Evolutionary conservation across 2,113 vertebrate genomes (phyloP).

Genomic region (Nycticorax nycticorax): DNA sequence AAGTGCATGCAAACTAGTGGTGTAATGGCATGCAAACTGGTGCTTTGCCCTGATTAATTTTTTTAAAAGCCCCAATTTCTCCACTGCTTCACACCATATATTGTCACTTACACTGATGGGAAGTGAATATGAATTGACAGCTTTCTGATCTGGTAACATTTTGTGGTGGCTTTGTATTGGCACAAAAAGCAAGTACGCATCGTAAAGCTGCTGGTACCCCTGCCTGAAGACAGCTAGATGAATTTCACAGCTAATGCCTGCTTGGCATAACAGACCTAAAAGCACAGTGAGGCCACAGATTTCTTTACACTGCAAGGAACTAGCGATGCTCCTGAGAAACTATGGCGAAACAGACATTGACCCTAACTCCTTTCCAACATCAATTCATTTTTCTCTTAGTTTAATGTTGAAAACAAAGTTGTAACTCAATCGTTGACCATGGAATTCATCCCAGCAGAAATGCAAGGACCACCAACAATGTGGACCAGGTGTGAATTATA

Average conservation of each 20-base stretch:
- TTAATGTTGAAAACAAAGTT: not conserved
- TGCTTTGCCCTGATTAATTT: not conserved
- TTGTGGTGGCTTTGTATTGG: not conserved
- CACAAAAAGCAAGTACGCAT: not conserved
- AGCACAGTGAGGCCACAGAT: not conserved
- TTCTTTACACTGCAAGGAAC: not conserved
- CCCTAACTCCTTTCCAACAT: not conserved
- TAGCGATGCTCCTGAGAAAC: not conserved
- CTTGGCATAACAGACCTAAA: not conserved
- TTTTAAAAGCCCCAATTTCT: not conserved
- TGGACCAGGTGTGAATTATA: not conserved
- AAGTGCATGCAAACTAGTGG: not conserved
- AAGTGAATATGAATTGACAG: not conserved
- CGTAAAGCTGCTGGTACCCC: not conserved
- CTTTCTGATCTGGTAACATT: not conserved
- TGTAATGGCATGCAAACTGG: not conserved
- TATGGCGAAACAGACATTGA: not conserved
- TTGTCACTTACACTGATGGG: not conserved
- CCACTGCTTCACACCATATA: not conserved
- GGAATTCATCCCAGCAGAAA: slow-evolving; percentile 14
- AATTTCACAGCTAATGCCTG: not conserved
- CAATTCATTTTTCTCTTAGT: not conserved
- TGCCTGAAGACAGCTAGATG: not conserved
- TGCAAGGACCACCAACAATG: not conserved
- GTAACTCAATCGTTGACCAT: not conserved